Evolutionary conservation across 2,888 invertebrate genomes (phyloP), one percentile per base, ranked within the genome.

Genomic region (Brachynemurus nebulosus): DNA sequence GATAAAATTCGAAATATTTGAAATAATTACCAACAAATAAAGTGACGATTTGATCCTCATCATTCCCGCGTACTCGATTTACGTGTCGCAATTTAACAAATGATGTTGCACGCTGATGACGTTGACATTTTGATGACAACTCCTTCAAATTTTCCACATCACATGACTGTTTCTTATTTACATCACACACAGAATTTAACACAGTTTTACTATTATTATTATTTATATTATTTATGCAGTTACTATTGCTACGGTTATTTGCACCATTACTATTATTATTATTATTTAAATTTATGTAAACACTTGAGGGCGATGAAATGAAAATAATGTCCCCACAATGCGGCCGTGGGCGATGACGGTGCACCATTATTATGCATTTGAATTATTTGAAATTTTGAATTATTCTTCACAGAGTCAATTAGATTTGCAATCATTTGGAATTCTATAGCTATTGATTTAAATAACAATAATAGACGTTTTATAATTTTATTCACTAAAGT

Each of bases 271-370:
- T 19, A 37, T 40, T 30, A 14, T 25, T 52, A 40, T 59, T 59
- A 16, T 39, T 46, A 45, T 18, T 36, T 16, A 49, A 57, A 34
- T 57, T 57, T 17, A 76, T 61, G 57, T 72, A 73, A 44, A 75
- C 68, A 53, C 60, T 68, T 44, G 74, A 70, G 35, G 73, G 65
- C 18, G 74, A 75, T 14, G 74, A 67, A 53, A 76, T 66, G 52
- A 64, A 71, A 48, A 76, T 75, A 64, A 69, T 69, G 59, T 76
- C 76, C 56, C 73, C 76, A 53, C 72, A 69, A 57, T 72, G 70
- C 57, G 70, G 64, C 53, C 74, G 66, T 44, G 70, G 68, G 54
- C 68, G 70, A 48, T 68, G 68, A 60, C 30, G 30, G 30, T 30
- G 30, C 30, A 30, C 30, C 30, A 30, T 30, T 12, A 12, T 30